phyloP scores from a whole-genome alignment of 2,113 vertebrate species.

The Oncorhynchus gorbuscha region DNA sequence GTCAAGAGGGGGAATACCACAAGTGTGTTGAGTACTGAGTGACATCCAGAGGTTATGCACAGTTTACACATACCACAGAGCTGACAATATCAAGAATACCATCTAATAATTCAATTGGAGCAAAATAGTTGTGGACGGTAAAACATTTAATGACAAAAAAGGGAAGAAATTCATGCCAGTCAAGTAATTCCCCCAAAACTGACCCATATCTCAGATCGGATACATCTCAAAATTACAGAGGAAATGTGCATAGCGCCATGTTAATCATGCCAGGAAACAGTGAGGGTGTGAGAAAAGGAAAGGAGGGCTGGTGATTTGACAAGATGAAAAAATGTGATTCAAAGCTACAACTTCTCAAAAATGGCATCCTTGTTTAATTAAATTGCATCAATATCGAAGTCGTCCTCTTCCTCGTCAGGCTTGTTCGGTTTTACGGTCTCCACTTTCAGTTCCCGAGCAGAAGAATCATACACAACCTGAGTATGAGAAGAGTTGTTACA shows the following conservation, averaged over 20 bases:
- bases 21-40: too few species aligned
- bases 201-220: constrained; percentile 26
- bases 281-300: constrained; percentile 7
- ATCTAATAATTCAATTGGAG: background rate
- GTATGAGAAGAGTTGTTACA: constrained; percentile 12
- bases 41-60: background rate
- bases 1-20: background rate
- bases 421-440: constrained; percentile 88
- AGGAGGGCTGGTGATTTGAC: constrained; percentile 39
- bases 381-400: constrained; percentile 99
- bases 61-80: too few species aligned
- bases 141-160: constrained; percentile 73
- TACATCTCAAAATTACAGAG: constrained; percentile 52
- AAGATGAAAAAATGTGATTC: background rate
- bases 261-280: constrained; percentile 65
- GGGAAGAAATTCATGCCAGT: constrained; percentile 53
- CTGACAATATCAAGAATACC: background rate
- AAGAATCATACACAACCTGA: constrained; percentile 94
- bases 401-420: constrained; percentile 85
- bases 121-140: constrained; percentile 56
- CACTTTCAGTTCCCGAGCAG: constrained; percentile 91
- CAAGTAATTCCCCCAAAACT: constrained; percentile 54
- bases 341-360: constrained; percentile 53
- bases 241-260: constrained; percentile 65
- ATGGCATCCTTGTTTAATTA: constrained; percentile 73